Evolutionary conservation across 2,113 vertebrate genomes (phyloP), one percentile per base, ranked within the genome.

Genomic region (Solea senegalensis): DNA sequence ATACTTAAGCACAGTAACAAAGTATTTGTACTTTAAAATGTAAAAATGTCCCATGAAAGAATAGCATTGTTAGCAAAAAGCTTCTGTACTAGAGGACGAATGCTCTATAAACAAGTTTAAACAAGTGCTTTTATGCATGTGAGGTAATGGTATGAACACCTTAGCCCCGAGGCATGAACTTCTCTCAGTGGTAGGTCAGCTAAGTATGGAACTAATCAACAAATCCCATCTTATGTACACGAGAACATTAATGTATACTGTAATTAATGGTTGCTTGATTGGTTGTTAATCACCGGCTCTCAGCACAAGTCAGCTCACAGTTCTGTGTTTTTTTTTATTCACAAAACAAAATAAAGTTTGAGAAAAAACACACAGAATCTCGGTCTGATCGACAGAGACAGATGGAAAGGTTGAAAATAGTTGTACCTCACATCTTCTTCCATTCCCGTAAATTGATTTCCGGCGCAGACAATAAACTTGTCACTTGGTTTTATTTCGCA

Each of bases 401-500:
- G 69, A 58, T 8, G 3, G 51, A 51, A 39, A 70, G 34, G 74
- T 21, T 21, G 21, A 21, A 74, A 70, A 72, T 52, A 41, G 67
- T 78, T 56, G 21, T 21, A 78, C 74, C 61, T 73, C 4, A 39
- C 2, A 8, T 72, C 49, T 43, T 12, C 48, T 49, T 58, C n/a
- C 28, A 76, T 72, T 76, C 44, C 15, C 51, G 44, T 52, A 41
- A 57, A 57, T 62, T 21, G 57, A 72, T 72, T 69, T 34, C 16
- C 52, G n/a, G 10, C 49, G 46, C 53, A 52, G 55, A 72, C 53
- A 65, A 56, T 64, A 21, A 55, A 54, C 34, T 28, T 69, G 48
- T 69, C 53, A 27, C 46, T 53, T 28, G 26, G 58, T 72, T 76
- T 53, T 65, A 73, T 66, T 73, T 52, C 54, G 69, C 34, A 49